These are phyloP conservation scores for Acleris laterana DNA, from an alignment of 2,888 invertebrate species.

Conservation along the genomic window DNA sequence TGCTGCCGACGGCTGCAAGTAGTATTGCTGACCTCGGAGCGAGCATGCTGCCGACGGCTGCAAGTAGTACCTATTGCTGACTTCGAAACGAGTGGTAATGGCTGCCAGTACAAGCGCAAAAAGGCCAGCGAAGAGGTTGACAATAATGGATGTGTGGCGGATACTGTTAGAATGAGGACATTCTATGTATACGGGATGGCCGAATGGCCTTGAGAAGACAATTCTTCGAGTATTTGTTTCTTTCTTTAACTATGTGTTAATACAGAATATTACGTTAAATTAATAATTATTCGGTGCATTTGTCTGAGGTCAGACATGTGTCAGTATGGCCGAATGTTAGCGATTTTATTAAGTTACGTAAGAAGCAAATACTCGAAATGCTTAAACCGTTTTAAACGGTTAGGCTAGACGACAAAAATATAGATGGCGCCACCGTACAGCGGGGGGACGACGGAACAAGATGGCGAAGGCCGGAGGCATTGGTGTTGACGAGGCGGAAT, in stretches of 20 bases:
- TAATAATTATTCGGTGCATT: background rate
- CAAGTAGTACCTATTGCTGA: background rate
- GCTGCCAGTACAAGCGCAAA: background rate
- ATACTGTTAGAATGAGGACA: background rate
- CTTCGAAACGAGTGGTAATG: background rate
- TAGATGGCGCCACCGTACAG: too few relatives aligned
- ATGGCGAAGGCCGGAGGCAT: too few relatives aligned
- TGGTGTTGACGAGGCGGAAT: too few relatives aligned
- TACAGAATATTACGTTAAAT: background rate
- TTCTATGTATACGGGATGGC: background rate
- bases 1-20: background rate
- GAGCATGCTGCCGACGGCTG: background rate
- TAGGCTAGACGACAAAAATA: too few relatives aligned
- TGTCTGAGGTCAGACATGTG: conserved; percentile 2
- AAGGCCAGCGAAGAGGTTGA: background rate
- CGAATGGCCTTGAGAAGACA: background rate
- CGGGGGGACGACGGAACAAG: too few relatives aligned
- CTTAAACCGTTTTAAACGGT: too few relatives aligned
- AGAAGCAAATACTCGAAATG: background rate
- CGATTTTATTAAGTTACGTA: background rate
- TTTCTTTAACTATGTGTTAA: too few relatives aligned
- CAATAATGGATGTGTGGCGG: background rate
- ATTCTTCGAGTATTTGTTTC: background rate
- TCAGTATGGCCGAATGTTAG: conserved; percentile 8
- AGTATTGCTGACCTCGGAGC: background rate